phyloP scores from a whole-genome alignment of 2,113 vertebrate species.

The Pantherophis guttatus region DNA sequence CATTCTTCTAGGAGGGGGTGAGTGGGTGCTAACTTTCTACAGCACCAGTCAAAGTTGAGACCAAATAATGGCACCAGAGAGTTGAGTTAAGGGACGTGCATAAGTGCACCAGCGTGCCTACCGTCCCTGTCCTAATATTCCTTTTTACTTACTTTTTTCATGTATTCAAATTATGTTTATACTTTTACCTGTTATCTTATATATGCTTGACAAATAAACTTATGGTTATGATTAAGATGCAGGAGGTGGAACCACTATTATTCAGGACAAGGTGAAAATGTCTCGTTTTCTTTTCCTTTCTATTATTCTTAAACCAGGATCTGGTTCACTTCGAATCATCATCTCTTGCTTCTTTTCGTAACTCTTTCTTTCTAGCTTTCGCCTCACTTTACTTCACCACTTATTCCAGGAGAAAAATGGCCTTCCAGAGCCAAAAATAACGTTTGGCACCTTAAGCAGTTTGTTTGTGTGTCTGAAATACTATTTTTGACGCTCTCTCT shows the following conservation, averaged over 20 bases:
- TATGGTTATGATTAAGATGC: no score
- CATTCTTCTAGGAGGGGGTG: no score
- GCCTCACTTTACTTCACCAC: not conserved
- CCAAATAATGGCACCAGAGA: not conserved
- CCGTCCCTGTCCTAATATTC: no score
- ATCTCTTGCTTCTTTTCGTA: not conserved
- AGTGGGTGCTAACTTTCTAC: no score
- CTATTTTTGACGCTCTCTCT: not conserved
- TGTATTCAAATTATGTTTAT: no score
- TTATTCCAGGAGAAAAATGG: not conserved
- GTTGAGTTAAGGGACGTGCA: no score
- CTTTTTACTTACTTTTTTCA: no score
- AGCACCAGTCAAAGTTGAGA: not conserved
- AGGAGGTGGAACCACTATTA: not conserved
- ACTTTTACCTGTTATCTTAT: no score
- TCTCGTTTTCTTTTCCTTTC: no score
- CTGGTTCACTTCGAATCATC: not conserved
- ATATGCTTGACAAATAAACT: no score
- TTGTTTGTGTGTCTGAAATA: not conserved
- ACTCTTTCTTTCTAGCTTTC: conserved; percentile 12
- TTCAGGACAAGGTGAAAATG: not conserved
- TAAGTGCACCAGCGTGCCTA: no score
- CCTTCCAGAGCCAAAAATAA: not conserved
- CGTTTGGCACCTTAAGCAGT: not conserved
- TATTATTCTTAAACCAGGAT: conserved; percentile 1